Evolutionary conservation across 2,113 vertebrate genomes (phyloP).

Genomic region (Callospermophilus lateralis): DNA sequence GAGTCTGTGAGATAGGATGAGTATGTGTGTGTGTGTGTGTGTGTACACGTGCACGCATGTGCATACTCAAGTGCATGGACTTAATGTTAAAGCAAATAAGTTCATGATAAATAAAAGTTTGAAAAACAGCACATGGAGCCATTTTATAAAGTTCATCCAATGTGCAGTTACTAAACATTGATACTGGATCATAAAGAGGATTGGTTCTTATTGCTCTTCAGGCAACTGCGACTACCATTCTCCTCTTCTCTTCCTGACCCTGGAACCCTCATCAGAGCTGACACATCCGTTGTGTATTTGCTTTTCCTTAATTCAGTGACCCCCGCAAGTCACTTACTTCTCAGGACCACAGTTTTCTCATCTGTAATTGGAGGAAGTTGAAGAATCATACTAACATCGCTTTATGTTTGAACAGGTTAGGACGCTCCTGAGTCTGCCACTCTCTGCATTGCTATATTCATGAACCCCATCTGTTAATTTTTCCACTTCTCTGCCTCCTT

Average conservation of each 20-base stretch:
- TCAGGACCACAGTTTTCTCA: neutral
- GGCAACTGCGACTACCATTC: neutral
- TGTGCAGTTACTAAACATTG: neutral
- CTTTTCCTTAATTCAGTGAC: neutral
- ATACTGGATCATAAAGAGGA: slow-evolving; percentile 17
- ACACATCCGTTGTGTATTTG: neutral
- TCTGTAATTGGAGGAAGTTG: neutral
- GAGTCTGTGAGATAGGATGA: neutral
- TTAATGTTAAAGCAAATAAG: slow-evolving; percentile 1
- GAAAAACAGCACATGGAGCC: neutral
- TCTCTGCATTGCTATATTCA: neutral
- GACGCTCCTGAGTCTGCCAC: neutral
- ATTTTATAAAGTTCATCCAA: neutral
- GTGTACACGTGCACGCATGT: rapidly evolving
- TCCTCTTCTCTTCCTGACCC: neutral
- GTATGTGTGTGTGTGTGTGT: neutral
- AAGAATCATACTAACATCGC: neutral
- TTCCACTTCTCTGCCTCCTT: neutral
- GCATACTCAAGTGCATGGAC: neutral
- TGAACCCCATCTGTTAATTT: neutral
- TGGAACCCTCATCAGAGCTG: neutral
- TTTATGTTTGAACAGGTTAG: neutral
- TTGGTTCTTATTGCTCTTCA: neutral
- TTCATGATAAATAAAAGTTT: neutral
- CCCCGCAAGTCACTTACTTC: neutral